Percentiles rank a stretch among this genome's conserved stretches.
These are phyloP conservation scores for Liodrosophila aerea DNA, from an alignment of 2,888 invertebrate species.

Conservation along the genomic window DNA sequence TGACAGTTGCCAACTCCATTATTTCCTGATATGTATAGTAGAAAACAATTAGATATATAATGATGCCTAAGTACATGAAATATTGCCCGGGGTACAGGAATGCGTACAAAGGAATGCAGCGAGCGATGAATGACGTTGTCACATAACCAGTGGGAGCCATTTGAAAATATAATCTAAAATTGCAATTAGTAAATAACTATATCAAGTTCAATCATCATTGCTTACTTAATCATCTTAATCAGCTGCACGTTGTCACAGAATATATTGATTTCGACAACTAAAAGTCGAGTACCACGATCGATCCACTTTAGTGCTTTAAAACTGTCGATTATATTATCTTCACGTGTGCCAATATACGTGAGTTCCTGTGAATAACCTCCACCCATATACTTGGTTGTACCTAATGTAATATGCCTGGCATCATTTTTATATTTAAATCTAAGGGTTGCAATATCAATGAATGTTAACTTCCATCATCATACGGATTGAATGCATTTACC, in stretches of 20 bases:
- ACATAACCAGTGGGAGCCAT: constrained; percentile 31
- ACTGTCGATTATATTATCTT: too few relatives aligned
- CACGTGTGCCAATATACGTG: fast-evolving
- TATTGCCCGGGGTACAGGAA: too few relatives aligned
- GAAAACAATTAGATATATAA: background rate
- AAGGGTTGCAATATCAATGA: too few relatives aligned
- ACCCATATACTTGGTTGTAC: background rate
- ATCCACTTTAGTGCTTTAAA: constrained; percentile 2
- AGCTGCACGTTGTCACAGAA: background rate
- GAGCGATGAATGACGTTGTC: background rate
- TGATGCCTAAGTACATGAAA: too few relatives aligned
- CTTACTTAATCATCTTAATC: constrained; percentile 20
- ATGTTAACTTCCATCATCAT: constrained; percentile 2
- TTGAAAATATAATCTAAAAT: constrained; percentile 30
- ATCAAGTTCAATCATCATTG: background rate
- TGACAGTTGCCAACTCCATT: background rate
- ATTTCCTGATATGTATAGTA: constrained; percentile 28
- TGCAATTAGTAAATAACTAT: too few relatives aligned
- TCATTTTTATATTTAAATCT: background rate
- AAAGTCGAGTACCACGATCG: constrained; percentile 24
- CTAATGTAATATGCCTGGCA: background rate
- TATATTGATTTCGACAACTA: constrained; percentile 20
- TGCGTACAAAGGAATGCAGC: background rate
- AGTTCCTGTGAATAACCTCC: constrained; percentile 23
- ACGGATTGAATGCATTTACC: too few relatives aligned